Evolutionary conservation across 2,113 vertebrate species (phyloP), one percentile per base, ranked within the genome.

Genomic region (Chionomys nivalis): DNA sequence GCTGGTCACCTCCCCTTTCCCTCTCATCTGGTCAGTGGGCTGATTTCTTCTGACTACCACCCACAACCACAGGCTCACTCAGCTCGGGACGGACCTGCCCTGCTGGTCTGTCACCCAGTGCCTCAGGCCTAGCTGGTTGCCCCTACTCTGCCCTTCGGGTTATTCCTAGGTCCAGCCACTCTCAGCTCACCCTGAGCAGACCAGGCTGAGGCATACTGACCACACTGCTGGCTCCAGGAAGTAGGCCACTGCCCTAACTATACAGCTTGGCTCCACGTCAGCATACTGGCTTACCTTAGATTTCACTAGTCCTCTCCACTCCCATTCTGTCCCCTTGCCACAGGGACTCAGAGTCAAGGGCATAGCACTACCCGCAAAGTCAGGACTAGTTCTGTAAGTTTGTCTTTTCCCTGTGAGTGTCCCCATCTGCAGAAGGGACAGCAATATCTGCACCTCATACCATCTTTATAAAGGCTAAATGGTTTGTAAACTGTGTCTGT

Each of bases 61-160:
- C 96, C 73, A 86, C 94, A 97, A 94, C 96, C 77, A 82, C 96
- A 97, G 19, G 39, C 8, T 76, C 92, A 88, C 87, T 95, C 66
- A 75, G 81, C 95, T 94, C 94, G 77, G 90, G 70, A 95, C 88
- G 95, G 92, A 79, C 73, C 90, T 96, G 79, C 90, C 79, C 87
- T 81, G 95, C 61, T 90, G 92, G 86, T 94, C 92, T 92, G 65
- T 95, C 95, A 97, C 77, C 77, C 87, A 89, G 86, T 93, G 95
- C 95, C 92, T 98, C 92, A 23, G 78, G 89, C 92, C 75, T 81
- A 52, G 87, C 36, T 78, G 14, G 90, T 90, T 97, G 92, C 87
- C 94, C 82, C 86, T 2, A 13, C 78, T 96, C 58, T 98, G 95
- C 94, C 97, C 96, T 95, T 52, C 9, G 94, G 94, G 49, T 93